phyloP scores from a whole-genome alignment of 1,140 invertebrate species.

The Galendromus occidentalis region DNA sequence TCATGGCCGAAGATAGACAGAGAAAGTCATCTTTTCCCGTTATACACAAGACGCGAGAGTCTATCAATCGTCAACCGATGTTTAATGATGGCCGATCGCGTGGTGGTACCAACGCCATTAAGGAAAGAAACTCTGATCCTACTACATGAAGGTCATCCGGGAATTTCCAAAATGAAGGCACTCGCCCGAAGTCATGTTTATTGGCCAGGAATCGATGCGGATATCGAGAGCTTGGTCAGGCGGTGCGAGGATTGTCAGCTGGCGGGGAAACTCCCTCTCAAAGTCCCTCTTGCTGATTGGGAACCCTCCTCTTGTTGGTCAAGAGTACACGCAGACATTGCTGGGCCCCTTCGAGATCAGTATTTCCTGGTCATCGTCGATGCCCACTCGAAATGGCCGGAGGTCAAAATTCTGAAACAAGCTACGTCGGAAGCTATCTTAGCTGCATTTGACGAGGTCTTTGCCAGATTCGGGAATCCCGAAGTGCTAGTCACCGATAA shows the following conservation, averaged over 20 bases:
- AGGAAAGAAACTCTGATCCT: slow-evolving; percentile 28
- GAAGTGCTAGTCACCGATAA: slow-evolving; percentile 28
- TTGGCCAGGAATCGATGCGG: slow-evolving; percentile 29
- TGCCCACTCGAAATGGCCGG: slow-evolving; percentile 27
- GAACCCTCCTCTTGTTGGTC: slow-evolving; percentile 26
- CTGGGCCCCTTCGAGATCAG: slow-evolving; percentile 26
- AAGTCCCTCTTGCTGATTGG: slow-evolving; percentile 23
- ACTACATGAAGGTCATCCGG: slow-evolving; percentile 26
- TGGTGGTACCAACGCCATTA: slow-evolving; percentile 24
- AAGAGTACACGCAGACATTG: slow-evolving; percentile 32
- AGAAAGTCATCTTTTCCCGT: neutral
- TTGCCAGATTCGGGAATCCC: slow-evolving; percentile 24
- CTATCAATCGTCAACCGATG: slow-evolving; percentile 23
- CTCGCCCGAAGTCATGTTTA: slow-evolving; percentile 27
- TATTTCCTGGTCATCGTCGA: slow-evolving; percentile 29
- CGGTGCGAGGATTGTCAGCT: slow-evolving; percentile 22
- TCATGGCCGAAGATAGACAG: too few relatives aligned
- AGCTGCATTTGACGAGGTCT: slow-evolving; percentile 23
- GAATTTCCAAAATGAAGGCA: slow-evolving; percentile 24
- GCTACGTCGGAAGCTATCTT: slow-evolving; percentile 17
- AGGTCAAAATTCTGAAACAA: slow-evolving; percentile 19
- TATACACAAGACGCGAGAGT: neutral
- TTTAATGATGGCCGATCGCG: slow-evolving; percentile 19
- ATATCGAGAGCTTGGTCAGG: slow-evolving; percentile 23
- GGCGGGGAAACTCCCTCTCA: slow-evolving; percentile 17